phyloP scores from a whole-genome alignment of 2,888 invertebrate species.

The Mesorhabditis spiculigera region DNA sequence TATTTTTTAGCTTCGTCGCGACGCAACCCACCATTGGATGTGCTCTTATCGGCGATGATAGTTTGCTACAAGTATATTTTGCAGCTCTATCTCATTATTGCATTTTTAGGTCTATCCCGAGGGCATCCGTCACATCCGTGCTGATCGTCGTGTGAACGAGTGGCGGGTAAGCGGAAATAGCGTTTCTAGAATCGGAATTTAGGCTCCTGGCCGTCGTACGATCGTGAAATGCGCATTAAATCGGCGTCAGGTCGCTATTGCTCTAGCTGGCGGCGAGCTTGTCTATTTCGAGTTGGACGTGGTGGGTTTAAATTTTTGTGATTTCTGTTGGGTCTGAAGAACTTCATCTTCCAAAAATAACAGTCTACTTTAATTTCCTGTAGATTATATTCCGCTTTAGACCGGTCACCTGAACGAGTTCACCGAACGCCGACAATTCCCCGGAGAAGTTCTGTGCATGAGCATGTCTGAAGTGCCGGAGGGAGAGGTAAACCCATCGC shows the following conservation, averaged over 20 bases:
- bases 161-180: constrained; percentile 69
- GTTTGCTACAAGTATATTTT: constrained; percentile 79
- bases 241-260: constrained; percentile 95
- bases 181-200: background rate
- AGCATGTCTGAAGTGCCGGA: constrained; percentile 88
- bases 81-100: constrained; percentile 11
- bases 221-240: constrained; percentile 98
- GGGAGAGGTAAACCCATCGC: constrained; percentile 83
- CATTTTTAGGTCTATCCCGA: constrained; percentile 81
- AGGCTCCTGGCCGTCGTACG: constrained; percentile 91
- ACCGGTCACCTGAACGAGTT: constrained; percentile 81
- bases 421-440: constrained; percentile 88
- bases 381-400: constrained; percentile 8
- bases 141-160: constrained; percentile 95
- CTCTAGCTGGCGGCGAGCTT: constrained; percentile 74
- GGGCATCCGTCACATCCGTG: constrained; percentile 94
- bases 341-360: background rate
- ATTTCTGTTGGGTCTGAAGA: background rate
- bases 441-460: constrained; percentile 94
- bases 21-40: constrained; percentile 98
- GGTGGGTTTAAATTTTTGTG: constrained; percentile 67
- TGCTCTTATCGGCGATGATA: constrained; percentile 93
- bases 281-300: constrained; percentile 99
- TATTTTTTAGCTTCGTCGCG: constrained; percentile 72
- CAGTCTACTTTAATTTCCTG: background rate